phyloP scores from a whole-genome alignment of 2,113 vertebrate species.

The Actenoides hombroni region DNA sequence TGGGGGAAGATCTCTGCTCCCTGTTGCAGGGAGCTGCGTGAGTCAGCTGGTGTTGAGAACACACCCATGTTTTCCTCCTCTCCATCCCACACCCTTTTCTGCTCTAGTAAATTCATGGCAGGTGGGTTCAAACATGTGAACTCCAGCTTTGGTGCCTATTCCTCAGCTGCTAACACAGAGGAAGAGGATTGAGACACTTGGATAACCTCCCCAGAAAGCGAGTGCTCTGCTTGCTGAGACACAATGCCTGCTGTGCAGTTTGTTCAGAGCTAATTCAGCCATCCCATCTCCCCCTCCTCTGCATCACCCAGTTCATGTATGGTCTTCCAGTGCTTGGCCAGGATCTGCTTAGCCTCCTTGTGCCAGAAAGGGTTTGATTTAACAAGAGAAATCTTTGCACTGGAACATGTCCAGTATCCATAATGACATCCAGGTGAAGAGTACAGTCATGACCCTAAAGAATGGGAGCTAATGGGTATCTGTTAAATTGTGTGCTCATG shows the following conservation, averaged over 20 bases:
- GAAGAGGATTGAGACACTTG: conserved; percentile 64
- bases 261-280: conserved; percentile 70
- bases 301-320: conserved; percentile 62
- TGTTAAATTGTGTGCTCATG: background rate
- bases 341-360: conserved; percentile 73
- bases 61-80: conserved; percentile 14
- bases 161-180: conserved; percentile 50
- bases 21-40: background rate
- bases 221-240: conserved; percentile 66
- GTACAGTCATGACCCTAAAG: background rate
- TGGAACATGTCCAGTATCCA: background rate
- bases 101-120: background rate
- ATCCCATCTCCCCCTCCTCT: conserved; percentile 61
- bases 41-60: background rate
- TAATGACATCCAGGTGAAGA: background rate
- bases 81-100: conserved; percentile 6
- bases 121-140: background rate
- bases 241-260: conserved; percentile 63
- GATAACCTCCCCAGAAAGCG: conserved; percentile 68
- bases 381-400: background rate
- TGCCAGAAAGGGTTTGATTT: background rate
- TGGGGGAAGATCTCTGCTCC: background rate
- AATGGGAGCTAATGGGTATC: background rate
- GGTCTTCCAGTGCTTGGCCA: conserved; percentile 70
- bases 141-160: background rate